Conservation (phyloP, 2,797 vertebrate genomes). For the Crenuchus spilurus region DNA sequence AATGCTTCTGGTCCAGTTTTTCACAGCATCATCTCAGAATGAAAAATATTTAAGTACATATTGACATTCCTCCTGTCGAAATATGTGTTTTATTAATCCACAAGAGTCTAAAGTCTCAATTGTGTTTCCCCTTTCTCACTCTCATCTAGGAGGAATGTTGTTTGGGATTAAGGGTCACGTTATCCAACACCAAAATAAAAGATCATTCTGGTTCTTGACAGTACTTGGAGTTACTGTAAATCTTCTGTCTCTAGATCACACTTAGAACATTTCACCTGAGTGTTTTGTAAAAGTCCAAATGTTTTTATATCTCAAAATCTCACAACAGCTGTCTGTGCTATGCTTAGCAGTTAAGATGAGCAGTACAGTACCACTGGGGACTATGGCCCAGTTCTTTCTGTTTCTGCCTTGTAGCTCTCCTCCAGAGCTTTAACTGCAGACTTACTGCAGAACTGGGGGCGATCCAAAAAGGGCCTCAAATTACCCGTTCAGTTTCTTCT, state of each 20-base stretch:
- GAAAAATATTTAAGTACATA: too few species aligned
- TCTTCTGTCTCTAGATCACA: too few species aligned
- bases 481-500: constrained; percentile 71
- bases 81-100: too few species aligned
- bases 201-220: not conserved
- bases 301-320: not conserved
- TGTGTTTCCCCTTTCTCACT: too few species aligned
- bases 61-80: too few species aligned
- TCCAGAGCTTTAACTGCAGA: constrained; percentile 5
- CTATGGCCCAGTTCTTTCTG: not conserved
- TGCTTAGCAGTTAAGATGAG: not conserved
- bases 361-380: not conserved
- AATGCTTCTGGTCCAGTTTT: too few species aligned
- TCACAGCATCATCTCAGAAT: too few species aligned
- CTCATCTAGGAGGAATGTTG: too few species aligned
- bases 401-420: constrained; percentile 3
- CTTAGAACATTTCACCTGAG: too few species aligned
- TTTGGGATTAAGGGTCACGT: too few species aligned
- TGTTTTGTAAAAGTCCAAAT: not conserved
- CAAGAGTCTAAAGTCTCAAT: too few species aligned
- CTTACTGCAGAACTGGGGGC: constrained; percentile 61
- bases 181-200: too few species aligned
- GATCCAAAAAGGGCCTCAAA: constrained; percentile 69
- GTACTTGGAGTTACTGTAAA: not conserved
- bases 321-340: constrained; percentile 2